Conservation (phyloP, 2,888 invertebrate species). For the Plusia festucae region DNA sequence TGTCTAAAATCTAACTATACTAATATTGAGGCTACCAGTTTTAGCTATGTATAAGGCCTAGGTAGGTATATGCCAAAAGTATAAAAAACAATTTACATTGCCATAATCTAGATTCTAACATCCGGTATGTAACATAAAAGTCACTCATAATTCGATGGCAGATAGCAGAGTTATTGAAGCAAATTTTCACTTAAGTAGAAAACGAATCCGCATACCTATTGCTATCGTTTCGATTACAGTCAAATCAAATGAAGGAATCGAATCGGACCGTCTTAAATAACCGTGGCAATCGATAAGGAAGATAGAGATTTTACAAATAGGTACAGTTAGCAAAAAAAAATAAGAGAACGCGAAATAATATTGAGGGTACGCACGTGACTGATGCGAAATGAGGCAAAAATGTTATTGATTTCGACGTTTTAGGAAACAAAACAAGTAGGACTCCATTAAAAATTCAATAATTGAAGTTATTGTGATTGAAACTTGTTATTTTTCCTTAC, state of each 20-base stretch:
- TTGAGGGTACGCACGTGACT: too few species aligned
- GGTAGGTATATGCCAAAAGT: too few species aligned
- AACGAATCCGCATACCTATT: background rate
- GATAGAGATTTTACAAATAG: slow-evolving; percentile 6
- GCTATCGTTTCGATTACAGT: background rate
- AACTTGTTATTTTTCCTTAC: too few species aligned
- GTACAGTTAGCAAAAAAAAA: background rate
- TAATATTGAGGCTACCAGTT: too few species aligned
- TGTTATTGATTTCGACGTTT: too few species aligned
- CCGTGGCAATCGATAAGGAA: slow-evolving; percentile 16
- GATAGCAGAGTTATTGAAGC: background rate
- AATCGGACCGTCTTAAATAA: slow-evolving; percentile 30
- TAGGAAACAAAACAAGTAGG: too few species aligned
- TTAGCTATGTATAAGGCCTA: too few species aligned
- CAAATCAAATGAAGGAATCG: slow-evolving; percentile 15
- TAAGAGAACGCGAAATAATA: background rate
- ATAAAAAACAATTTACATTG: background rate
- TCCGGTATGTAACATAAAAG: background rate
- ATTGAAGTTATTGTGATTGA: too few species aligned
- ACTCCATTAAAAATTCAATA: too few species aligned
- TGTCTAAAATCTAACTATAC: too few species aligned
- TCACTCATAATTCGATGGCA: background rate
- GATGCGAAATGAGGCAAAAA: too few species aligned
- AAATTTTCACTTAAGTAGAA: background rate
- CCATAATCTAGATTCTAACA: background rate